These are phyloP conservation scores for Pseudomugil tenellus DNA, from an alignment of 2,797 vertebrate genomes.

Conservation along the genomic window DNA sequence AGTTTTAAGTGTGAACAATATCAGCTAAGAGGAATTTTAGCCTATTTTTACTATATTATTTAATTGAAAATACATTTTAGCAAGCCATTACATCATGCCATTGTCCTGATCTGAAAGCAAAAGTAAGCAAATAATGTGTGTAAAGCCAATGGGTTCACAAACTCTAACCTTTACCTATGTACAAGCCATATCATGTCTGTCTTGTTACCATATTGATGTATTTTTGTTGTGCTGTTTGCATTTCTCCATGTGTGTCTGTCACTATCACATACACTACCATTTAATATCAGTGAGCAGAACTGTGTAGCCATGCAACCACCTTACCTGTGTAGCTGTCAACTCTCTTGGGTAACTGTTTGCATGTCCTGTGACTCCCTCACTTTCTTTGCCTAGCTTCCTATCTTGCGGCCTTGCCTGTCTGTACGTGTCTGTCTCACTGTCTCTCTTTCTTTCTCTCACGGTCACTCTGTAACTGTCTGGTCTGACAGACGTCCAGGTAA, in stretches of 20 bases:
- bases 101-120: not conserved
- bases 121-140: not conserved
- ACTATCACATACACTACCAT: conserved; percentile 32
- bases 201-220: conserved; percentile 36
- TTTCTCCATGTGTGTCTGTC: conserved; percentile 38
- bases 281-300: conserved; percentile 41
- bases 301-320: conserved; percentile 44
- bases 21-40: not conserved
- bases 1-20: not conserved
- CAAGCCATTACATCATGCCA: not conserved
- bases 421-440: conserved; percentile 89
- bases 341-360: conserved; percentile 76
- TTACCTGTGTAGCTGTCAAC: conserved; percentile 49
- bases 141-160: not conserved
- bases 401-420: conserved; percentile 84
- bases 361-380: conserved; percentile 79
- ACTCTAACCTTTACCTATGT: conserved; percentile 1
- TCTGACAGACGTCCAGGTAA: conserved; percentile 90
- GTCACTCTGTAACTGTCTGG: conserved; percentile 86
- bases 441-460: conserved; percentile 88
- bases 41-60: not conserved
- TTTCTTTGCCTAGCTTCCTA: conserved; percentile 83
- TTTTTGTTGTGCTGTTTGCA: conserved; percentile 23
- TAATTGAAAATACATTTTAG: not conserved
- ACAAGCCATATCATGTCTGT: conserved; percentile 23